A percentile compares a stretch with the other conserved stretches of the same genome.
These are phyloP conservation scores for Smittia sp. DNA, from an alignment of 2,888 invertebrate species.

Conservation along the genomic window DNA sequence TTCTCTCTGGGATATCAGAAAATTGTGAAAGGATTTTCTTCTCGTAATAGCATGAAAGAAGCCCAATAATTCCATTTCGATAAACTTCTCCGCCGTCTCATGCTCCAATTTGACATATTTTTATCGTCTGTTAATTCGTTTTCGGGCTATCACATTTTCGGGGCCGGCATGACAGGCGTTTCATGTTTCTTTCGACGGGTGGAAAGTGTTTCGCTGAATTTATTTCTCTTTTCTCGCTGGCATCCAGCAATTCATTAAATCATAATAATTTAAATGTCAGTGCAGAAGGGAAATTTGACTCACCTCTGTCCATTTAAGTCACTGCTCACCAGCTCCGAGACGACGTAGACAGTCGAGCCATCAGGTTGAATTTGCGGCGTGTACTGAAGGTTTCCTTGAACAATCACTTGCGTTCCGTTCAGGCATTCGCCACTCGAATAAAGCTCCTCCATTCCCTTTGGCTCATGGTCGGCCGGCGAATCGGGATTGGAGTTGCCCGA, in stretches of 20 bases:
- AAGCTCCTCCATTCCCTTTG: slow-evolving; percentile 71
- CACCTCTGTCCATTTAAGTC: slow-evolving; percentile 32
- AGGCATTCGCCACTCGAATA: slow-evolving; percentile 52
- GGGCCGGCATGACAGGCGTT: neutral
- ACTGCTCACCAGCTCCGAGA: slow-evolving; percentile 44
- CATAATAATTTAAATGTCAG: slow-evolving; percentile 14
- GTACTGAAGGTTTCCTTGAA: slow-evolving; percentile 52
- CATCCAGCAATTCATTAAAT: slow-evolving; percentile 1
- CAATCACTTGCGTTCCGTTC: slow-evolving; percentile 52
- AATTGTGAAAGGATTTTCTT: neutral
- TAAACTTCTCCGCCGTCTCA: no score
- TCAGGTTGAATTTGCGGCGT: slow-evolving; percentile 46
- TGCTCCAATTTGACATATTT: slow-evolving; percentile 7
- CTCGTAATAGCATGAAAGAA: neutral
- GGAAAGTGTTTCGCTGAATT: neutral
- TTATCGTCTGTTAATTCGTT: slow-evolving; percentile 11
- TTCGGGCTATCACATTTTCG: neutral
- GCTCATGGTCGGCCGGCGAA: slow-evolving; percentile 54
- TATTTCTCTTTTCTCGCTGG: neutral
- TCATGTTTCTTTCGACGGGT: neutral
- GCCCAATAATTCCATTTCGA: neutral
- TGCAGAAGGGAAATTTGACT: slow-evolving; percentile 9
- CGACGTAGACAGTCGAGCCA: slow-evolving; percentile 53
- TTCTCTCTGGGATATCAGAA: neutral
- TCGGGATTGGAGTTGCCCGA: slow-evolving; percentile 51